Evolutionary conservation across 2,888 invertebrate genomes (phyloP).

Genomic region (Apantesis nais): DNA sequence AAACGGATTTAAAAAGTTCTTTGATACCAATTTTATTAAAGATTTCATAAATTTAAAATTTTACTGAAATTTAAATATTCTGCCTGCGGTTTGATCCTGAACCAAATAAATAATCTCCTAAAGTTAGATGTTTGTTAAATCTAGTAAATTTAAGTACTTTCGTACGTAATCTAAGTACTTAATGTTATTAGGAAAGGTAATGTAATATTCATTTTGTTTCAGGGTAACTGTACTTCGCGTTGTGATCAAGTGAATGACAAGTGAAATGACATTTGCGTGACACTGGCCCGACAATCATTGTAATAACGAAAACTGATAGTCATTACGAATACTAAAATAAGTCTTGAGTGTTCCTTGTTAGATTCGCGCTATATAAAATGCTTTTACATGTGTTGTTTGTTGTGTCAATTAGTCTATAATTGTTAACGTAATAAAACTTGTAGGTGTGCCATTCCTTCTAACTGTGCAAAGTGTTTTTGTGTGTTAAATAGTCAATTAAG

Average conservation of each 20-base stretch:
- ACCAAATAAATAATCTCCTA: not conserved
- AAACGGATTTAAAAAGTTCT: not conserved
- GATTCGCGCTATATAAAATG: constrained; percentile 33
- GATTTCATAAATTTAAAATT: not conserved
- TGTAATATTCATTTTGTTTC: constrained; percentile 54
- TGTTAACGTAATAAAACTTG: constrained; percentile 25
- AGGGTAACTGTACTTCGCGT: constrained; percentile 45
- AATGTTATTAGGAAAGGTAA: constrained; percentile 26
- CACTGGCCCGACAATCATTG: constrained; percentile 48
- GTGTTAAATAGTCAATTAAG: constrained; percentile 36
- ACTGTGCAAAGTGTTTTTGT: constrained; percentile 44
- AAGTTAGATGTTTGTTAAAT: not conserved
- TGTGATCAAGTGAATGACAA: constrained; percentile 51
- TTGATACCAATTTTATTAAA: not conserved
- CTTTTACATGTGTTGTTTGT: constrained; percentile 41
- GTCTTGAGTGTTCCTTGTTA: constrained; percentile 40
- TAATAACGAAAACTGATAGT: constrained; percentile 54
- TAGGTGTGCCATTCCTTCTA: constrained; percentile 35
- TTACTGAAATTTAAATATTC: not conserved
- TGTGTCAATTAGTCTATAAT: constrained; percentile 36
- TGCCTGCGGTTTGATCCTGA: not conserved
- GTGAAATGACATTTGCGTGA: constrained; percentile 70
- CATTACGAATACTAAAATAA: constrained; percentile 51
- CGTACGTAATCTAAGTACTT: not conserved
- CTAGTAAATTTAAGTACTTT: not conserved